phyloP scores from a whole-genome alignment of 2,113 vertebrate genomes.

The Polyodon spathula region DNA sequence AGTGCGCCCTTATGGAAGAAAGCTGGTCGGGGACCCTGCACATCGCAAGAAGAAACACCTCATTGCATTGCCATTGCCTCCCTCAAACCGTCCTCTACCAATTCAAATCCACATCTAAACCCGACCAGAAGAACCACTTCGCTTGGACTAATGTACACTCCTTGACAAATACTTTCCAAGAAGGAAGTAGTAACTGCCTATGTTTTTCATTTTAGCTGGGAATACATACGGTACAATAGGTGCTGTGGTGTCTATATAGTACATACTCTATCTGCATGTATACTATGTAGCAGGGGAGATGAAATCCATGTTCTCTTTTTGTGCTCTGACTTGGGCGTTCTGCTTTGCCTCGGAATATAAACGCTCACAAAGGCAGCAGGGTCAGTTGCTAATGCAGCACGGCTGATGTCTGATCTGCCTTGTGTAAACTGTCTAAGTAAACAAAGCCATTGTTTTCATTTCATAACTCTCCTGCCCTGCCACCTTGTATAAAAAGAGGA shows the following conservation, averaged over 20 bases:
- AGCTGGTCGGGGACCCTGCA: too few species aligned
- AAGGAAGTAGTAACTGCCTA: background rate
- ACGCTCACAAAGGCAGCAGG: background rate
- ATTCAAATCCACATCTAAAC: background rate
- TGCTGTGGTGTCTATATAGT: background rate
- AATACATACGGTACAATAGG: background rate
- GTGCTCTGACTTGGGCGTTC: background rate
- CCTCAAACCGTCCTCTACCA: too few species aligned
- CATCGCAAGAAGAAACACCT: too few species aligned
- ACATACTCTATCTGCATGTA: background rate
- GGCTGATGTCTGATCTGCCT: conserved; percentile 11
- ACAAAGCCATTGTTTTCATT: conserved; percentile 17
- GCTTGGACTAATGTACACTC: background rate
- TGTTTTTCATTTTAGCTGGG: background rate
- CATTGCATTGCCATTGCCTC: too few species aligned
- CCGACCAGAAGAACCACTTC: background rate
- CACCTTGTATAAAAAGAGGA: conserved; percentile 11
- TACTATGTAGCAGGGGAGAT: background rate
- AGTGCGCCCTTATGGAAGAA: too few species aligned
- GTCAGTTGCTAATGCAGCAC: background rate
- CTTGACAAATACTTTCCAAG: background rate
- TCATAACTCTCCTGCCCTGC: conserved; percentile 16
- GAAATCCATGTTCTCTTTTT: background rate
- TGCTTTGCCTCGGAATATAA: conserved; percentile 5
- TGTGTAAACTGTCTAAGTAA: conserved; percentile 10